Evolutionary conservation across 2,113 vertebrate genomes (phyloP), one percentile per base, ranked within the genome.

Genomic region (Lepus americanus): DNA sequence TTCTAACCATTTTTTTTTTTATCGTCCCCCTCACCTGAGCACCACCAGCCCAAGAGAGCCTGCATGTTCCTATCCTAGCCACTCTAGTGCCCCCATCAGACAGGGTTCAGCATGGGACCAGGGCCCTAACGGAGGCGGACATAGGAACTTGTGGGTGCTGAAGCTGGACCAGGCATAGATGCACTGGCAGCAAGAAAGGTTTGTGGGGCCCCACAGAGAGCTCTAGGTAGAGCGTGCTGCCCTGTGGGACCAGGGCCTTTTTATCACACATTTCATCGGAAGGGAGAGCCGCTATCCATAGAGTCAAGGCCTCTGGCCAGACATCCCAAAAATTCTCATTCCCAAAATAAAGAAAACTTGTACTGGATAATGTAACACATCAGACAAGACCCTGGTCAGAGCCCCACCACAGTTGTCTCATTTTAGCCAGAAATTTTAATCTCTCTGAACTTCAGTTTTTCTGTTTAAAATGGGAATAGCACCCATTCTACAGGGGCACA

Each of bases 341-440:
- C 10, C 44, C 20, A 80, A 9, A 89, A n/a, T 51, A 76, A 23
- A 61, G 11, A 91, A 80, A 93, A 67, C 14, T 51, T 25, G n/a
- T 67, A 61, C 16, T 76, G 9, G 2, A 23, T 81, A 86, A 36
- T 16, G 17, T 36, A 76, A 63, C 22, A 73, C 3, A 85, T 9
- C 2, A 86, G 29, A 25, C n/a, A 91, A 76, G 51, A 89, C 79
- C 55, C 51, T 33, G n/a, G 20, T 87, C 20, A 89, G 13, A 80
- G 17, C n/a, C 4, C 59, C 64, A 36, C 53, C 29, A n/a, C 29
- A 53, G 36, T 31, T 51, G 10, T 73, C 8, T 49, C 63, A 78
- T 72, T 64, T 76, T n/a, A 66, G 31, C 79, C 53, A 89, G 87
- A 93, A n/a, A 31, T 61, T 76, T 84, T 76, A 55, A 83, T 79